Evolutionary conservation across 2,888 invertebrate genomes (phyloP).

Genomic region (Melinaea marsaeus): DNA sequence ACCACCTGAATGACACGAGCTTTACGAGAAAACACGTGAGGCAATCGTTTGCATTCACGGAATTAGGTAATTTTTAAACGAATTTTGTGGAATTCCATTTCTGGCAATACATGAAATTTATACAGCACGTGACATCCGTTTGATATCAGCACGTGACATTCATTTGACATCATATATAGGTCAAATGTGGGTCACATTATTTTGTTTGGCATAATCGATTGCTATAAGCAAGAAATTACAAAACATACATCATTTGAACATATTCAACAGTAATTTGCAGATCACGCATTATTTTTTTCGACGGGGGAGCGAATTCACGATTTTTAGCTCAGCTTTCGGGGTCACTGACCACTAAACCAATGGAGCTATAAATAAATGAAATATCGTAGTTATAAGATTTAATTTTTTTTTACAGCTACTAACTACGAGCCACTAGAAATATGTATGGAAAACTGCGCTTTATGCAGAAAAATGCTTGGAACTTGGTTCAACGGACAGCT

Average conservation of each 20-base stretch:
- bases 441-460: conserved; percentile 91
- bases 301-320: no score
- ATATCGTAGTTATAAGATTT: neutral
- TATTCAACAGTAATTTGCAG: no score
- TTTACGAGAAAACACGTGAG: conserved; percentile 26
- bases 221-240: no score
- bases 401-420: conserved; percentile 48
- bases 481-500: conserved; percentile 91
- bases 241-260: no score
- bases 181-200: no score
- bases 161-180: no score
- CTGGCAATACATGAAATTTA: neutral
- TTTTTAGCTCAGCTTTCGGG: no score
- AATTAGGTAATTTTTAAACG: neutral
- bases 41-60: conserved; percentile 13
- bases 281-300: no score
- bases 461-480: conserved; percentile 93
- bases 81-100: neutral
- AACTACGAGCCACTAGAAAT: conserved; percentile 80
- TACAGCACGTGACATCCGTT: neutral
- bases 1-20: conserved; percentile 39
- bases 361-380: neutral
- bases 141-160: no score
- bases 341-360: neutral
- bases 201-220: no score